Evolutionary conservation across 1,140 invertebrate species (phyloP), one percentile per base, ranked within the genome.

Genomic region (Drosophila ercepeae): DNA sequence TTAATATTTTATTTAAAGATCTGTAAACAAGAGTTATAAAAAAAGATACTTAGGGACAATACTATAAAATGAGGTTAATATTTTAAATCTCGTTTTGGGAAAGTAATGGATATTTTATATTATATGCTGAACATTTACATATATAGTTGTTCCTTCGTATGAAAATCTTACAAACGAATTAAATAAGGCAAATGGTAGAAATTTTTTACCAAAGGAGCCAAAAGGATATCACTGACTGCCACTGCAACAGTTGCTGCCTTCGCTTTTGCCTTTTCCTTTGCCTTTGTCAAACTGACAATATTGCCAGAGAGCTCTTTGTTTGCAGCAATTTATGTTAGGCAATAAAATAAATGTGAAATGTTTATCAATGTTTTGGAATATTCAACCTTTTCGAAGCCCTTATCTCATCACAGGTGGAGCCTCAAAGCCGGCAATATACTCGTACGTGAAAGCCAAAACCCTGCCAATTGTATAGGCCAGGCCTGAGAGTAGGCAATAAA

Each of bases 271-370:
- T 39, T 39, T 39, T 39, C 34, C 34, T 77, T 64, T 34, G 58
- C 54, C 68, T 46, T 76, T 82, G 78, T 81, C 61, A 68, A 50
- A 69, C 46, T 78, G 78, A 83, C 78, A 83, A 78, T 74, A 83
- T 82, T 58, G 57, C 46, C 60, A 18, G 41, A 21, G 41, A 39
- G 25, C 45, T 45, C 57, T 74, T 83, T 83, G 78, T 70, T 78
- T 60, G 58, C 53, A 45, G 25, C 68, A 82, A 81, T 81, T 81
- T 82, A 81, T 81, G 78, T 58, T 52, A 39, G 63, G 42, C 74
- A 63, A 83, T 82, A 83, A 83, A 82, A 82, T 82, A 83, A 83
- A 83, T 83, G 78, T 45, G 65, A 81, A 77, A 67, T 67, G 48
- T 67, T 67, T 67, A 65, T 67, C 60, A 65, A 65, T 50, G 34